Conservation (phyloP, 2,797 vertebrate species). For the Malurus leucopterus region DNA sequence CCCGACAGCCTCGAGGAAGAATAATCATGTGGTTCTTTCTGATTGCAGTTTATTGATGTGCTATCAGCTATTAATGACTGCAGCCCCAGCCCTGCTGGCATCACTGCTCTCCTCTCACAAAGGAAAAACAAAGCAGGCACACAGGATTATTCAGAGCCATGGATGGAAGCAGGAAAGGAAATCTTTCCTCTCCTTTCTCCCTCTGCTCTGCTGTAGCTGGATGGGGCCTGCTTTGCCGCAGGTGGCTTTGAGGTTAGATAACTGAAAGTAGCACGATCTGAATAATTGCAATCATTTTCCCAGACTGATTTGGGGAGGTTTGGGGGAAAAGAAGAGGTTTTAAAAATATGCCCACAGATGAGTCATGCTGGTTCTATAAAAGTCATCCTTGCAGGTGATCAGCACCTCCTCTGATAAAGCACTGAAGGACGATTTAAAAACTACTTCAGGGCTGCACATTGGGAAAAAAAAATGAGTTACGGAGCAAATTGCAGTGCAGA, state of each 20-base stretch:
- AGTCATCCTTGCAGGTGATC: conserved; percentile 54
- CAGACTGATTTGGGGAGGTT: conserved; percentile 34
- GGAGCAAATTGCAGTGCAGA: neutral
- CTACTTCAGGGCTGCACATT: neutral
- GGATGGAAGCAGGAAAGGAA: neutral
- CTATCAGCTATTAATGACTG: neutral
- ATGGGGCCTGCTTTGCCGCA: neutral
- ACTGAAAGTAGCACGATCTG: conserved; percentile 16
- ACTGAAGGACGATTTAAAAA: conserved; percentile 25
- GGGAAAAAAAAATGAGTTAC: neutral
- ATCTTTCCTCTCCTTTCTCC: neutral
- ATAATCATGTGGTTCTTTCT: neutral
- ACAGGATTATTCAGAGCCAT: neutral
- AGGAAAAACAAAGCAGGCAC: neutral
- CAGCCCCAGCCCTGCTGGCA: neutral
- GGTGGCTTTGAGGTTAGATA: conserved; percentile 22
- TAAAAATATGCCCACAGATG: conserved; percentile 53
- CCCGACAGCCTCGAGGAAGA: neutral
- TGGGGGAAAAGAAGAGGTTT: conserved; percentile 48
- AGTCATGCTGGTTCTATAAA: conserved; percentile 55
- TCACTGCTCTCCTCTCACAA: neutral
- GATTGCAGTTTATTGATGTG: neutral
- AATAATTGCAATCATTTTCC: conserved; percentile 59
- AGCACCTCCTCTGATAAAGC: conserved; percentile 45
- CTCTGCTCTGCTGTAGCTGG: neutral